Evolutionary conservation across 1,140 invertebrate species (phyloP).

Genomic region (Atta texana): DNA sequence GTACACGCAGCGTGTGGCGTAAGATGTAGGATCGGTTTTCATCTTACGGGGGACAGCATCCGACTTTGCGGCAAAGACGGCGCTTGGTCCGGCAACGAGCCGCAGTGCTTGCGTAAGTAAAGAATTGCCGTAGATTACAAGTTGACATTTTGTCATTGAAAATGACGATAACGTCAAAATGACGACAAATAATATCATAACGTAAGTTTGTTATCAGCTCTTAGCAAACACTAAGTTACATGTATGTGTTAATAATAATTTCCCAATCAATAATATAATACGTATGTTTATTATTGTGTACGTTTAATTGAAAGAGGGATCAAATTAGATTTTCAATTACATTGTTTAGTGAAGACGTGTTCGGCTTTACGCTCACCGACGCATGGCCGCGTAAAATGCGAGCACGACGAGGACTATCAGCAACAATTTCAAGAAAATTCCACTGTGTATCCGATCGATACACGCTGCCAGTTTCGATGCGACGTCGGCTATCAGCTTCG

Average conservation of each 20-base stretch:
- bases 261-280: no score
- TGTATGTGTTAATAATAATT: no score
- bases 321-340: background rate
- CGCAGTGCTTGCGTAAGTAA: conserved; percentile 88
- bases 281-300: background rate
- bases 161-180: no score
- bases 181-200: no score
- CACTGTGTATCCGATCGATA: conserved; percentile 87
- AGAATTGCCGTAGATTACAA: background rate
- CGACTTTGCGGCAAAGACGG: conserved; percentile 89
- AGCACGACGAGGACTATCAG: conserved; percentile 84
- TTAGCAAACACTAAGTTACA: no score
- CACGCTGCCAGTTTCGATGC: conserved; percentile 89
- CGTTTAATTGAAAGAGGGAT: background rate
- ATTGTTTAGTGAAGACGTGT: conserved; percentile 88
- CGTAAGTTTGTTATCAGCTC: no score
- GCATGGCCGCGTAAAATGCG: conserved; percentile 88
- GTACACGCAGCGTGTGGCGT: conserved; percentile 91
- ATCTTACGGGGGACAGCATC: conserved; percentile 89
- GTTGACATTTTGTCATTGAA: no score
- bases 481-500: conserved; percentile 89
- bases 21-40: conserved; percentile 89
- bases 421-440: conserved; percentile 55
- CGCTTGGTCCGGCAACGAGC: conserved; percentile 89
- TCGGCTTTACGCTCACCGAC: conserved; percentile 86